These are phyloP conservation scores for Ptilorrhoa leucosticta DNA, from an alignment of 2,113 vertebrate genomes.

Conservation along the genomic window DNA sequence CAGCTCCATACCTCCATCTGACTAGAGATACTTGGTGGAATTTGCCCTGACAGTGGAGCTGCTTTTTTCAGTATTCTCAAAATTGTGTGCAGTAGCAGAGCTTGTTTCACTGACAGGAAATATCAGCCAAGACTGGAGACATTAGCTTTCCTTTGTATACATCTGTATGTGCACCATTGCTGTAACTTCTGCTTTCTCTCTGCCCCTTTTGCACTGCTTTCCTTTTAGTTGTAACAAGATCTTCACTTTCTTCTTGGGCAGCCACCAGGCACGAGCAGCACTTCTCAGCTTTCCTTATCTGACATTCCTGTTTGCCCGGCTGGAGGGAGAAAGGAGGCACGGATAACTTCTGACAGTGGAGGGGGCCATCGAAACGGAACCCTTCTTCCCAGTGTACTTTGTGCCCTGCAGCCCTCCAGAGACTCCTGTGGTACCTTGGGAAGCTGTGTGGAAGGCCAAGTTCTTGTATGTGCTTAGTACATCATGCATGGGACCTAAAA, in stretches of 20 bases:
- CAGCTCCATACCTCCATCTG: background rate
- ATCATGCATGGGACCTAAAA: background rate
- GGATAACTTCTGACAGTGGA: background rate
- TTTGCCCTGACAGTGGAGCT: background rate
- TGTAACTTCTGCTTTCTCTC: background rate
- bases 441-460: background rate
- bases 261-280: background rate
- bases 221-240: background rate
- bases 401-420: background rate
- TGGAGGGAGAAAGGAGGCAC: background rate
- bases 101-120: background rate
- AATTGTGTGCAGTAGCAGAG: background rate
- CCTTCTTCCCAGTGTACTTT: background rate
- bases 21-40: background rate
- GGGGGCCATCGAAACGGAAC: background rate
- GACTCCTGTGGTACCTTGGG: background rate
- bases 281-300: background rate
- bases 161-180: background rate
- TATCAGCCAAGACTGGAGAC: background rate
- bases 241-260: background rate
- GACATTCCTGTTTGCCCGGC: background rate
- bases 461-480: background rate
- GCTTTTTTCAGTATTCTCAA: background rate
- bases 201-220: background rate
- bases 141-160: background rate